Evolutionary conservation across 2,113 vertebrate species (phyloP).

Genomic region (Amia ocellicauda): DNA sequence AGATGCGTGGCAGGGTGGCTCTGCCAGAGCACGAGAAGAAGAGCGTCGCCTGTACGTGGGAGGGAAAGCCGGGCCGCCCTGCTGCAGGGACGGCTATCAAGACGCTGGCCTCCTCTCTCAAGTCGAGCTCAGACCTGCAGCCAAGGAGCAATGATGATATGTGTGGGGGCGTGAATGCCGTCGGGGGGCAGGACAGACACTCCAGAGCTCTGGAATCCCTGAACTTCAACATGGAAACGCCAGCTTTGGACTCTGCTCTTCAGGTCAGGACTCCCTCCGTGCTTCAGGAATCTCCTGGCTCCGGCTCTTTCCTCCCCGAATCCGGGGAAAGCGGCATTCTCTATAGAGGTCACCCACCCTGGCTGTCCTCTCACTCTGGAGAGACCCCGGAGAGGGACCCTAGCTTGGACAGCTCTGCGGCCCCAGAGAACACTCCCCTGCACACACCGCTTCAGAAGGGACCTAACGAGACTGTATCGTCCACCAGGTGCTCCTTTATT

Average conservation of each 20-base stretch:
- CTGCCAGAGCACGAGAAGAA: conserved; percentile 28
- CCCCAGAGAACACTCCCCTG: conserved; percentile 21
- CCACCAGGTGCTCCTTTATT: conserved; percentile 39
- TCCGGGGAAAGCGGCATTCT: conserved; percentile 22
- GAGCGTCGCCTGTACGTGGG: conserved; percentile 14
- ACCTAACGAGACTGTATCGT: conserved; percentile 32
- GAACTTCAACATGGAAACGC: conserved; percentile 31
- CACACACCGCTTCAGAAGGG: conserved; percentile 8
- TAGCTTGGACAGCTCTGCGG: conserved; percentile 31
- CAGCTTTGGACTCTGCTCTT: conserved; percentile 22
- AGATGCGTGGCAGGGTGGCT: conserved; percentile 15
- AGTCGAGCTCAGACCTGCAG: conserved; percentile 34
- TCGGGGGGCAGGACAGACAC: neutral
- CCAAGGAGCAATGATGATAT: conserved; percentile 12
- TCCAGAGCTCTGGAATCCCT: conserved; percentile 8
- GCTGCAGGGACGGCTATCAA: conserved; percentile 37
- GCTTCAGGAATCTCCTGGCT: conserved; percentile 23
- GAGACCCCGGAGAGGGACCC: conserved; percentile 36
- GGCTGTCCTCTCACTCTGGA: conserved; percentile 30
- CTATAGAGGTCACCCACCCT: conserved; percentile 26
- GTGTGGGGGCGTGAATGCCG: no score
- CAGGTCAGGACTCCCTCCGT: conserved; percentile 26
- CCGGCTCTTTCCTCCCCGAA: conserved; percentile 16
- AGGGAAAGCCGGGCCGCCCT: conserved; percentile 19
- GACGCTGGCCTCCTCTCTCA: conserved; percentile 29